Evolutionary conservation across 2,888 invertebrate species (phyloP), one percentile per base, ranked within the genome.

Genomic region (Drosophila colorata): DNA sequence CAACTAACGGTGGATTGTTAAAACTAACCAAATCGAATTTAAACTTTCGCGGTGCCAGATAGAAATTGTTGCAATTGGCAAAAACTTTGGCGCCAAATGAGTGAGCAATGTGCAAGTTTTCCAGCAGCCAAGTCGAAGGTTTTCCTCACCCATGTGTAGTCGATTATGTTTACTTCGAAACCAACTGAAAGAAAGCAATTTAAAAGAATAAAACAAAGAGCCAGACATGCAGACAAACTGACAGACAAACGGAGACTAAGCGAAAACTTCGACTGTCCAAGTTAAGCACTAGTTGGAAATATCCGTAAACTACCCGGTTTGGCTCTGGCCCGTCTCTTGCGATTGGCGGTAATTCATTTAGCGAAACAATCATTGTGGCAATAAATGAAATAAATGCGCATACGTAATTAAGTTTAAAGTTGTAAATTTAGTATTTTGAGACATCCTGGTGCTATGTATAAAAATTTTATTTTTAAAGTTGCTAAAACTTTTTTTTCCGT

Each of bases 41-140:
- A 64, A 76, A 70, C 61, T 87, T 73, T 67, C 57, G 38, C 38
- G 35, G 40, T 56, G 47, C 40, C 56, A 68, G 47, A 57, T 40
- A 46, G 3, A 64, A 74, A 57, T 74, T 78, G 69, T 69, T 58
- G 58, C 69, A 79, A 75, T 77, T 63, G 64, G 49, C 49, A 65
- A 74, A 74, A 84, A 83, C 74, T 86, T 80, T 69, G 88, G 81
- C 87, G 84, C 78, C 87, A 76, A 80, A 74, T 69, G 75, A 69
- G 69, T 81, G 74, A 53, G 58, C 52, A 67, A 60, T 61, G 59
- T 40, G 35, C 60, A 83, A 84, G 76, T 81, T 84, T 53, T 40
- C 20, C 46, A 38, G 7, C 41, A 43, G 33, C 9, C 31, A 71
- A 76, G 44, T 65, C 44, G 47, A 40, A 38, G 41, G 25, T 44